Evolutionary conservation across 2,888 invertebrate species (phyloP).

Genomic region (Drosophila pullipes): DNA sequence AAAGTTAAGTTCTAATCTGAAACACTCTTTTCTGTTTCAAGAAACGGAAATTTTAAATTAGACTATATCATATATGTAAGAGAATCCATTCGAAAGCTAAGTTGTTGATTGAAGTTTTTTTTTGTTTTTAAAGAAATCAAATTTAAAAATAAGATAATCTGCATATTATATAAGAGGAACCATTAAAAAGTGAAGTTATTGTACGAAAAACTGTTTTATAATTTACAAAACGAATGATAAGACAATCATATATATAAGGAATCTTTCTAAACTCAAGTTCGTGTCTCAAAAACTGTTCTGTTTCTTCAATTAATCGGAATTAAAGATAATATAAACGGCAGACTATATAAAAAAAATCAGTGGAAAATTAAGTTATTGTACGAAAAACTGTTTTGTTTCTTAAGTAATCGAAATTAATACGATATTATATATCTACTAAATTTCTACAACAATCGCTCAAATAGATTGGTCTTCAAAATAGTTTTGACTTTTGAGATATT

Average conservation of each 20-base stretch:
- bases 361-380: neutral
- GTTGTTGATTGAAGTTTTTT: neutral
- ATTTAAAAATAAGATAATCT: neutral
- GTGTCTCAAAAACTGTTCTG: neutral
- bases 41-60: neutral
- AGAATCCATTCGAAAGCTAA: neutral
- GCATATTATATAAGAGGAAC: neutral
- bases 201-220: neutral
- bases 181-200: neutral
- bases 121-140: neutral
- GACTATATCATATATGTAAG: neutral
- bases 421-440: neutral
- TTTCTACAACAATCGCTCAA: neutral
- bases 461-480: neutral
- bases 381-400: neutral
- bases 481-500: neutral
- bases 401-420: neutral
- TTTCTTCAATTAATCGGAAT: neutral
- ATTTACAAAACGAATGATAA: neutral
- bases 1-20: neutral
- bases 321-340: neutral
- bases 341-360: neutral
- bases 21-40: neutral
- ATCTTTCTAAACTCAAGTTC: neutral
- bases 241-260: neutral